phyloP scores from a whole-genome alignment of 2,888 invertebrate genomes.

The Nephrocerus scutellatus region DNA sequence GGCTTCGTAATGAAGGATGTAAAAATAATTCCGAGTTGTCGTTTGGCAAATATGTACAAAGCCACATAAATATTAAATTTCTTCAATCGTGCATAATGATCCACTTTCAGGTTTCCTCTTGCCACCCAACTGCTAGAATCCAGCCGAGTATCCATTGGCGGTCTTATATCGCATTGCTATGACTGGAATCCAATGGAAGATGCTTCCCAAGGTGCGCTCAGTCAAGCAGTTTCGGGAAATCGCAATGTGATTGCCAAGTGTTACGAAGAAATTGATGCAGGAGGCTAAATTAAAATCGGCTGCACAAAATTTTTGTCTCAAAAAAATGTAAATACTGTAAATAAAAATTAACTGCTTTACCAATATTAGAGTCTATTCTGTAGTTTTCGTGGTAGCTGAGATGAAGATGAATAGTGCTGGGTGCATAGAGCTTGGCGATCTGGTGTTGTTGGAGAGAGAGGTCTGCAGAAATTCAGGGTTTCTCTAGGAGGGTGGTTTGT shows the following conservation, averaged over 20 bases:
- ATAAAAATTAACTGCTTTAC: too few species aligned
- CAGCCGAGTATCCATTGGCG: slow-evolving; percentile 29
- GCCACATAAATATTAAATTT: background rate
- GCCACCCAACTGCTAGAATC: slow-evolving; percentile 34
- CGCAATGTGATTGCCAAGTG: slow-evolving; percentile 33
- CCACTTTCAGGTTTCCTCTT: slow-evolving; percentile 31
- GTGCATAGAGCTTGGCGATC: too few species aligned
- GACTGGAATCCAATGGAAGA: slow-evolving; percentile 25
- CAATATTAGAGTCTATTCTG: too few species aligned
- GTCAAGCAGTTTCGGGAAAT: slow-evolving; percentile 33
- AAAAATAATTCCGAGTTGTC: slow-evolving; percentile 34
- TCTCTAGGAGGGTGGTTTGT: too few species aligned
- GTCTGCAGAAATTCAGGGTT: too few species aligned
- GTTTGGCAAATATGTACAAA: slow-evolving; percentile 38
- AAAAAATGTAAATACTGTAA: too few species aligned
- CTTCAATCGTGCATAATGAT: background rate
- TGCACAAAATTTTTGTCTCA: too few species aligned
- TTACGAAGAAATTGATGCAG: too few species aligned
- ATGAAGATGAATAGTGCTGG: too few species aligned
- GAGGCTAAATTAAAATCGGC: too few species aligned
- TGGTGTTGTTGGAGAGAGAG: too few species aligned
- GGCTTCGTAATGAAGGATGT: slow-evolving; percentile 41
- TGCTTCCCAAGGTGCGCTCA: slow-evolving; percentile 32
- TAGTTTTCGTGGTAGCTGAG: too few species aligned
- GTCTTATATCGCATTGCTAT: slow-evolving; percentile 26